Base-by-base conservation (phyloP, 2,888 invertebrate species). In the Trilocha varians region DNA sequence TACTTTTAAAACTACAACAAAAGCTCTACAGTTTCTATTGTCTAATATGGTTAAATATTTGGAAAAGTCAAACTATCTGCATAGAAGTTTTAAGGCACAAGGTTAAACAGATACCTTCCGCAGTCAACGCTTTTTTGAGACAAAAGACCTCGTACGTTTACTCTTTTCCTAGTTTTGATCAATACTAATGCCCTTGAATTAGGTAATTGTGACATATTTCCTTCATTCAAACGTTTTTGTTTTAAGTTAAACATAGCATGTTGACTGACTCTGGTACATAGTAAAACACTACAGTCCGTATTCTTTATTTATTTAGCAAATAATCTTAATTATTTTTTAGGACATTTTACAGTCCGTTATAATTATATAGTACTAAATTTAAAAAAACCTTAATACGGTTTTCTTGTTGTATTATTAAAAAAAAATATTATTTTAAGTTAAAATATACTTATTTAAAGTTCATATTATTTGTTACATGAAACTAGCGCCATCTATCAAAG, bases 131-230 rank as follows among this genome's bases (percentile, higher is more conserved):
- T 57, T 54, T 70, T 75, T 65, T 67, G 67, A 64, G 68, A 76
- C 70, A 77, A 65, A 59, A 77, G 76, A 67, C 75, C 70, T 71
- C 71, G 65, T 3, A 56, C 56, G 58, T 53, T 61, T 57, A 62
- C 62, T 72, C 64, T 75, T 79, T 83, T 80, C 79, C 78, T 79
- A 75, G 69, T 78, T 76, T 68, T 70, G 70, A 65, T 69, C 62
- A 71, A 74, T 63, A 65, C 63, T 67, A 65, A 62, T 57, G 75
- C 70, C 82, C 78, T 79, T 79, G 78, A 65, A 60, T 55, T 57
- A 48, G 59, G 64, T 60, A 62, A 59, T 59, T 58, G 58, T 42
- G 41, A 42, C 50, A 46, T 55, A 59, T 61, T 61, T 59, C 48
- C 50, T 40, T 43, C 41, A 47, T 46, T 41, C 37, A 41, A 39